Evolutionary conservation across 2,888 invertebrate genomes (phyloP), one percentile per base, ranked within the genome.

Genomic region (Cephalotes varians): DNA sequence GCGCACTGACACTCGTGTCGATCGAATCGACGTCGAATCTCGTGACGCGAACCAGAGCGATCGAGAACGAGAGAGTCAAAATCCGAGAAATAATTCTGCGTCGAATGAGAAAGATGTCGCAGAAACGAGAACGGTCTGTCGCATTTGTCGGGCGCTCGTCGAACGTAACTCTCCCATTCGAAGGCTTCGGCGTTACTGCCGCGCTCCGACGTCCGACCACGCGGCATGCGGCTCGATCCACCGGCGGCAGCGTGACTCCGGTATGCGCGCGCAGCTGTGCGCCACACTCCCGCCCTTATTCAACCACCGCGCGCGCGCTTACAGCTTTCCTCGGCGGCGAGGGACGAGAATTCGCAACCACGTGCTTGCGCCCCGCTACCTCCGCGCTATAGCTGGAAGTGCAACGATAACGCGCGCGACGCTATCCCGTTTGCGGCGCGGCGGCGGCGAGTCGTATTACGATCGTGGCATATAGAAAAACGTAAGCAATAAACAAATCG

Each of bases 151-250:
- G 73, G n/a, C 62, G 65, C 31, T 60, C 58, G 81, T 80, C 82
- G 79, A n/a, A 67, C 85, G 73, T 44, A 34, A 87, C 86, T 85
- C 86, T 72, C 51, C 88, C 83, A 84, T 74, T 69, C 90, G 88
- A 88, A 87, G 90, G 92, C 91, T 92, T 86, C 91, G 92, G 90
- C 90, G 90, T 88, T 91, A 94, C 94, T 94, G 91, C 92, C 80
- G 86, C 67, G 37, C 10, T 62, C 10, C 25, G 12, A 12, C 7
- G n/a, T 71, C 67, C 69, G 74, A 51, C 56, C 77, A 89, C 86
- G 88, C 87, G 89, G 81, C 34, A 89, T 85, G 88, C 86, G 88
- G 84, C 85, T 51, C 28, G 37, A 76, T 28, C 73, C 80, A 49
- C 84, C 77, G 81, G 72, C 88, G 90, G 90, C 92, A 92, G 92